Evolutionary conservation across 2,888 invertebrate genomes (phyloP), one percentile per base, ranked within the genome.

Genomic region (Epistrophe grossulariae): DNA sequence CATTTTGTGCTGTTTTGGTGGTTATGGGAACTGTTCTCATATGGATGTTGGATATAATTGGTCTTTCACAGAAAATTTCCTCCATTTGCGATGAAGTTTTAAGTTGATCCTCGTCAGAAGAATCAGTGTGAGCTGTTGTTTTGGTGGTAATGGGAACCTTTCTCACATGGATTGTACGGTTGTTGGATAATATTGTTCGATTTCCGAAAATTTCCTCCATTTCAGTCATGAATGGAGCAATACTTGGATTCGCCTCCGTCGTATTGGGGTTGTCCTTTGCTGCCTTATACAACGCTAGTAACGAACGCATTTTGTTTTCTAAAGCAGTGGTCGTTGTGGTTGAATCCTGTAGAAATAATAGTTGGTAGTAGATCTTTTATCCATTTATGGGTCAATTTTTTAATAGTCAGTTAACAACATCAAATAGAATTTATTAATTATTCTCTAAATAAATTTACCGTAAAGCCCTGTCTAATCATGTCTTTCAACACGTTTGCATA

Each of bases 121-220:
- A 40, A 7, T 45, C 45, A n/a, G 1, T 7, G 2, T 15, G 6
- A 45, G 6, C 5, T n/a, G 45, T 15, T n/a, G 45, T 15, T 45
- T 45, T 45, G 1, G 24, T 24, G 24, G 24, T 24, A 24, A 24
- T 24, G 24, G 40, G 13, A 15, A 40, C 40, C 40, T 13, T 13
- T 40, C 13, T 13, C 40, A 40, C 13, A n/a, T 45, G 45, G 15
- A 15, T 45, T 45, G 11, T 52, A 11, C 10, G 52, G 5, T 10
- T 52, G 24, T 24, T 24, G 4, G 52, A 24, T 11, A 24, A 13
- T 10, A 24, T 52, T 24, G 52, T 11, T 15, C 4, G 6, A n/a
- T 45, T 15, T 45, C 40, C 40, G 40, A 55, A 55, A 28, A 55
- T 55, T 38, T 38, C 38, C 38, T 38, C 35, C 59, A 59, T 59